Percentiles rank a stretch among this genome's conserved stretches.
Evolutionary conservation across 2,888 invertebrate genomes (phyloP).

Genomic region (Thysanoteuthis rhombus): DNA sequence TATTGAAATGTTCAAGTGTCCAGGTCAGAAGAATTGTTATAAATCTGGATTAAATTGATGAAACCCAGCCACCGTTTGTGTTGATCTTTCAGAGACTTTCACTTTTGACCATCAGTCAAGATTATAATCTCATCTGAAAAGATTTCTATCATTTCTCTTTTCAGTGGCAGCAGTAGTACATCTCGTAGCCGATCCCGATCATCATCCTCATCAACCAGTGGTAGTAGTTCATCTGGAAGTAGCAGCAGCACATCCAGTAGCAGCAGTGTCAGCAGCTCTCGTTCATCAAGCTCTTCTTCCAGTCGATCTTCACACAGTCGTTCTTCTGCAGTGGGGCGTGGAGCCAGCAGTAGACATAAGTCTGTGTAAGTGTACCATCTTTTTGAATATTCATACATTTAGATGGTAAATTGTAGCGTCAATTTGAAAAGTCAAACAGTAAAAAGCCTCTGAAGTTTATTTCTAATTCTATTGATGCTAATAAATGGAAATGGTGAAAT

Average conservation of each 20-base stretch:
- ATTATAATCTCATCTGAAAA: too few species aligned
- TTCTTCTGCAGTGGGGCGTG: slow-evolving; percentile 51
- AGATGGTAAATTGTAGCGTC: too few species aligned
- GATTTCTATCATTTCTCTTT: not conserved
- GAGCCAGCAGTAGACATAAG: slow-evolving; percentile 37
- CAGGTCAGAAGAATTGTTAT: too few species aligned
- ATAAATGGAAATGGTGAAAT: too few species aligned
- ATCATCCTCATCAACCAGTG: slow-evolving; percentile 42
- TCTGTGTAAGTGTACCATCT: not conserved
- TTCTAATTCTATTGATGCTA: too few species aligned
- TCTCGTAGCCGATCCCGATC: slow-evolving; percentile 53
- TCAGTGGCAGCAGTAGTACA: slow-evolving; percentile 31
- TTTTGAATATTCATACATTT: not conserved
- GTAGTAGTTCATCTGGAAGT: slow-evolving; percentile 69
- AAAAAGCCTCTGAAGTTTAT: too few species aligned
- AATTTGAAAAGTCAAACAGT: too few species aligned
- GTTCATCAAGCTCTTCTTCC: slow-evolving; percentile 74
- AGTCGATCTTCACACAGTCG: slow-evolving; percentile 69
- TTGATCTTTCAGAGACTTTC: too few species aligned
- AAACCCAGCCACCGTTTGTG: too few species aligned
- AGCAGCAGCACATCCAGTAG: slow-evolving; percentile 58
- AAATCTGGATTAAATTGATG: too few species aligned
- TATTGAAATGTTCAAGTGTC: too few species aligned
- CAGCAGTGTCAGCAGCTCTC: slow-evolving; percentile 56
- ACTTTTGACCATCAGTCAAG: too few species aligned